These are phyloP conservation scores for Acholoe squamosa DNA, from an alignment of 2,888 invertebrate genomes.

Conservation along the genomic window DNA sequence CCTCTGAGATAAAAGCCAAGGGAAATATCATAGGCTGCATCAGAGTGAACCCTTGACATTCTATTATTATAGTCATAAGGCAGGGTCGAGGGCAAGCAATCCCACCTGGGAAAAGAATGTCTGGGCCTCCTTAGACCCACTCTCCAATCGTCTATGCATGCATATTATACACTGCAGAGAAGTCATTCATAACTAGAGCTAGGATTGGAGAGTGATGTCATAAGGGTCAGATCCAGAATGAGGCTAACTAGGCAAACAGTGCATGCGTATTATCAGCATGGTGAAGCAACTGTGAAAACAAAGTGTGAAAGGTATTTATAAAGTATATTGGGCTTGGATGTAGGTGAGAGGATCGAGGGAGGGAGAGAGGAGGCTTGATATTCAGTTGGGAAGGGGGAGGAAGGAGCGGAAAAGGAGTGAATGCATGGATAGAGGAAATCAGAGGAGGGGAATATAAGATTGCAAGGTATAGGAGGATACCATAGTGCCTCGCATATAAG, in stretches of 20 bases:
- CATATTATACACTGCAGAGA: background rate
- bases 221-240: background rate
- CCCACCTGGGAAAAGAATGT: background rate
- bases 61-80: background rate
- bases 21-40: background rate
- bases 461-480: too few relatives aligned
- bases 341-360: too few relatives aligned
- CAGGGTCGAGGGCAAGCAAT: background rate
- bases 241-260: background rate
- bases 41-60: background rate
- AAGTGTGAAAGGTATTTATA: background rate
- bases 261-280: conserved; percentile 21
- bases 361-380: too few relatives aligned
- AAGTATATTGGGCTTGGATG: too few relatives aligned
- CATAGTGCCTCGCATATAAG: too few relatives aligned
- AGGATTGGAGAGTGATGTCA: background rate
- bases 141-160: background rate
- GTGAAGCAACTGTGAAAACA: conserved; percentile 21
- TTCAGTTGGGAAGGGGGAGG: too few relatives aligned
- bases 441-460: too few relatives aligned
- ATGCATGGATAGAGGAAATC: too few relatives aligned
- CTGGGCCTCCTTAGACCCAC: background rate
- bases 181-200: background rate
- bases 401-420: too few relatives aligned
- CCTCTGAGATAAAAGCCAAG: background rate